Base-by-base conservation (phyloP, 1,140 invertebrate species). In the Cepaea nemoralis region DNA sequence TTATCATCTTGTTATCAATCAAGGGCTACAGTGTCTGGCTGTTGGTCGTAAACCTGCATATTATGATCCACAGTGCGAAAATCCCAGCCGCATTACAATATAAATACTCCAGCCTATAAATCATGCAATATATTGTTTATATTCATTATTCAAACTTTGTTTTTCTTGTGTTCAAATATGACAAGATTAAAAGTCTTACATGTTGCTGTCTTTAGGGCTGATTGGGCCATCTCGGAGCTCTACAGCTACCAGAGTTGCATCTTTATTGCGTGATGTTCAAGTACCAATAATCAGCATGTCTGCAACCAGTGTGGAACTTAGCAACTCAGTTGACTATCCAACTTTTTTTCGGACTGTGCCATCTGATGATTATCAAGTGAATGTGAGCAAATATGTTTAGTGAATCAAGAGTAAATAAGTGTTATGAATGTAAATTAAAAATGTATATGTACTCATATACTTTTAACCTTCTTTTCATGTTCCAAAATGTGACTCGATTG, bases 261-360 rank as follows among this genome's bases (percentile, higher is more conserved):
- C 83, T 8, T 67, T 85, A 14, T 37, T 88, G 24, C 63, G 73
- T 5, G 82, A 80, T 35, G 81, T 81, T 2, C 71, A 84, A 10
- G 80, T 88, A 39, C 87, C 88, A 24, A 85, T 89, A 8, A 94
- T 96, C 85, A 95, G 95, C 50, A 96, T 96, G 89, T 95, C 94
- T 1, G 94, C 95, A 6, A 96, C 95, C 19, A 94, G 93, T 19
- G 93, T 93, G 70, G 94, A 95, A 89, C 91, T 96, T 42, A 95
- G 94, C 59, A 94, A 95, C 88, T 77, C 73, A 24, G 79, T 45
- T 19, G 45, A 59, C 0, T 95, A 94, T 91, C 93, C 94, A 71
- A 95, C 95, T 84, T 96, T 96, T 91, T 91, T 96, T 82, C 92
- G 95, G n/a, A 95, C 96, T 0, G 95, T 96, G 27, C 95, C 95